These are phyloP conservation scores for Dryococelus australis DNA, from an alignment of 2,888 invertebrate genomes.

Conservation along the genomic window DNA sequence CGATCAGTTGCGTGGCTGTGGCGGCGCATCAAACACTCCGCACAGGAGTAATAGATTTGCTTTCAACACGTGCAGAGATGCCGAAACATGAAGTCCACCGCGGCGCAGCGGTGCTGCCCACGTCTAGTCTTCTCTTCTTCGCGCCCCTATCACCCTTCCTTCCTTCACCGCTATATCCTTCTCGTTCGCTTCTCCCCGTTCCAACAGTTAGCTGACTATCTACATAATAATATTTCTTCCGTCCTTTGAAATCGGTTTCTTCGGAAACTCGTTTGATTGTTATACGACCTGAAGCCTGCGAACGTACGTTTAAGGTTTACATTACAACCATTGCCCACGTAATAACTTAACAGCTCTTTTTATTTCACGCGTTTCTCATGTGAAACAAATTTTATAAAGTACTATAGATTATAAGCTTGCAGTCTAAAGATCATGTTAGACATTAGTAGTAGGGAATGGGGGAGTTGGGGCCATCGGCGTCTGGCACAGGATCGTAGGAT, in stretches of 20 bases:
- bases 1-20: neutral
- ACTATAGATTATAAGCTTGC: neutral
- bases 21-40: neutral
- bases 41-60: slow-evolving; percentile 16
- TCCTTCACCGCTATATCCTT: neutral
- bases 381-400: neutral
- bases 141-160: neutral
- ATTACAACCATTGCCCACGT: neutral
- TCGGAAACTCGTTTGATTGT: neutral
- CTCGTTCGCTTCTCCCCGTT: neutral
- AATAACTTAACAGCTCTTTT: neutral
- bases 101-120: neutral
- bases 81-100: slow-evolving; percentile 1
- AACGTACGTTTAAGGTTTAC: neutral
- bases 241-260: neutral
- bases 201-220: neutral
- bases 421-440: neutral
- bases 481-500: too few species aligned
- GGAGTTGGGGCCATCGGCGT: too few species aligned
- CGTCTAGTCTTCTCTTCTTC: neutral
- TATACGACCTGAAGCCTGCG: neutral
- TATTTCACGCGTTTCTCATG: neutral
- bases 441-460: neutral
- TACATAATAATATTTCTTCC: neutral
- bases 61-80: slow-evolving; percentile 8